Evolutionary conservation across 2,113 vertebrate genomes (phyloP), one percentile per base, ranked within the genome.

Genomic region (Xenus cinereus): DNA sequence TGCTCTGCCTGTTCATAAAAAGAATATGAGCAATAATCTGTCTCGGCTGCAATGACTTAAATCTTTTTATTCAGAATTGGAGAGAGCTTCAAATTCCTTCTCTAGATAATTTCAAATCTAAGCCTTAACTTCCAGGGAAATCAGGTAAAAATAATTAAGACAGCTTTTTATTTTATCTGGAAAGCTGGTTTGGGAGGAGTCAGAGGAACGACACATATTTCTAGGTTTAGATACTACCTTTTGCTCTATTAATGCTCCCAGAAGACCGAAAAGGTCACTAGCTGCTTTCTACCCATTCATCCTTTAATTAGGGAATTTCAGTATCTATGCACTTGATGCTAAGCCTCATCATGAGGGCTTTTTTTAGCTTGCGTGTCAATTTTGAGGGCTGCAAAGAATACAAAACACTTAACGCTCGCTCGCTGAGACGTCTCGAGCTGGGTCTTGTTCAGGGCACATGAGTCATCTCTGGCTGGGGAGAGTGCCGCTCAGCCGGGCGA

Each of bases 1-100:
- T 41, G 64, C 64, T 95, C 88, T 89, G 72, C 35, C 64, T 93
- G 35, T 50, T 87, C 79, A 87, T 80, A 94, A 94, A 94, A 94
- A 84, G 33, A 45, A 69, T 92, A 72, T 51, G 43, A 95, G 59
- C 77, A 93, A 78, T 87, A 95, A 93, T 92, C 45, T 81, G 46
- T 68, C 62, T 88, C 2, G 1, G 37, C 79, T 90, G 75, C 66
- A 90, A 21, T 72, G 69, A 75, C 26, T 96, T 80, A 81, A 82
- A 84, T 76, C 43, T 91, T 84, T 54, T 92, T 78, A 78, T 72
- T 92, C 73, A 46, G 53, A 43, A 69, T 24, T 6, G 1, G 26
- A 84, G 64, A 5, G 1, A 37, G 24, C 24, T 87, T 92, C 69
- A 87, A 14, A 78, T 48, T 81, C 24, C 13, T 86, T 68, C 50